Percentiles rank a stretch among this genome's conserved stretches.
phyloP scores from a whole-genome alignment of 1,140 invertebrate genomes.

The Lycorma delicatula region DNA sequence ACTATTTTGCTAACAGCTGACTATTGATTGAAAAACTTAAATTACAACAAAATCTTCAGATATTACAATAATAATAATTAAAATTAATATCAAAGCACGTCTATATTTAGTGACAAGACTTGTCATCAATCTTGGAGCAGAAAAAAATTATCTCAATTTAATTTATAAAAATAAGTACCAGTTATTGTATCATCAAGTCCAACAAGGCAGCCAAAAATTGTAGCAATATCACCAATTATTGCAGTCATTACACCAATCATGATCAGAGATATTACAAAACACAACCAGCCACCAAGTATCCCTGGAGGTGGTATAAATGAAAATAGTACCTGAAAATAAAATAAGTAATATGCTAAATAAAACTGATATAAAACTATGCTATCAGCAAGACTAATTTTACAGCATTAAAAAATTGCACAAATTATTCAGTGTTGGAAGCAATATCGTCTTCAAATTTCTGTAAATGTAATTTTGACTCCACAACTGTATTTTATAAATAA shows the following conservation, averaged over 20 bases:
- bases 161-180: conserved; percentile 31
- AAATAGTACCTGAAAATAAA: conserved; percentile 46
- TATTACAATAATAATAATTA: too few relatives aligned
- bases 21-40: too few relatives aligned
- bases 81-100: too few relatives aligned
- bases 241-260: conserved; percentile 52
- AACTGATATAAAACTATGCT: neutral
- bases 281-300: conserved; percentile 51
- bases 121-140: too few relatives aligned
- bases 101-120: too few relatives aligned
- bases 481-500: too few relatives aligned
- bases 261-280: conserved; percentile 47
- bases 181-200: conserved; percentile 49
- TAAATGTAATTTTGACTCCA: neutral
- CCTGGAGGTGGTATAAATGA: conserved; percentile 48
- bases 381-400: too few relatives aligned
- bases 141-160: neutral
- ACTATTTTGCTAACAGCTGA: too few relatives aligned
- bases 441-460: neutral
- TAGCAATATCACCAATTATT: conserved; percentile 53
- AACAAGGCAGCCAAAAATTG: conserved; percentile 55
- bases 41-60: too few relatives aligned
- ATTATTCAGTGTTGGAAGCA: too few relatives aligned
- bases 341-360: conserved; percentile 1
- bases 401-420: too few relatives aligned